Conservation (phyloP, 2,888 invertebrate species). For the Chymomyza amoena region DNA sequence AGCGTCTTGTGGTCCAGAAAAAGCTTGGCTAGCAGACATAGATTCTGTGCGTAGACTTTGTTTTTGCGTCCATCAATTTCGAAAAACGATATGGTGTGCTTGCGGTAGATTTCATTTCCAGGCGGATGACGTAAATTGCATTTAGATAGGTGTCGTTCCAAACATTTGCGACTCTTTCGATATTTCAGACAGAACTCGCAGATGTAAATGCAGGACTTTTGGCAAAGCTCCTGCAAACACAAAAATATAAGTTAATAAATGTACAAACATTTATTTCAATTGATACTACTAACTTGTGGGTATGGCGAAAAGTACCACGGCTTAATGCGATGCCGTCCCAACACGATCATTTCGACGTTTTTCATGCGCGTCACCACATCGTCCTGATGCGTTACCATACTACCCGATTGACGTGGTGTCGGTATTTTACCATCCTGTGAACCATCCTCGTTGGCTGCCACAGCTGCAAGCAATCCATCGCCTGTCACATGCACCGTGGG, state of each 20-base stretch:
- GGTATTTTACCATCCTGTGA: conserved; percentile 78
- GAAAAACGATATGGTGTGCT: conserved; percentile 96
- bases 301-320: conserved; percentile 99
- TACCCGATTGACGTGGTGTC: conserved; percentile 92
- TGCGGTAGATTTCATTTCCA: conserved; percentile 98
- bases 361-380: conserved; percentile 99
- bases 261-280: too few relatives aligned
- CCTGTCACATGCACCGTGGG: conserved; percentile 48
- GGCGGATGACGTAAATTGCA: conserved; percentile 92
- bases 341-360: conserved; percentile 98
- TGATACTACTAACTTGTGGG: conserved; percentile 86
- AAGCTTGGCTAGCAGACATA: conserved; percentile 95
- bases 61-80: conserved; percentile 99
- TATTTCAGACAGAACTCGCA: conserved; percentile 99
- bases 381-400: conserved; percentile 95
- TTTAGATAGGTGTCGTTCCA: conserved; percentile 92
- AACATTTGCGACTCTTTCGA: conserved; percentile 95
- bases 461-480: conserved; percentile 31
- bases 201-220: conserved; percentile 94
- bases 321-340: conserved; percentile 95
- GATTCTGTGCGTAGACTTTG: conserved; percentile 97
- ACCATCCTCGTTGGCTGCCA: conserved; percentile 60
- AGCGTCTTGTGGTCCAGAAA: too few relatives aligned
- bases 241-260: too few relatives aligned
- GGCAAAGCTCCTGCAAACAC: conserved; percentile 87